Evolutionary conservation across 2,888 invertebrate genomes (phyloP).

Genomic region (Gymnocheta viridis): DNA sequence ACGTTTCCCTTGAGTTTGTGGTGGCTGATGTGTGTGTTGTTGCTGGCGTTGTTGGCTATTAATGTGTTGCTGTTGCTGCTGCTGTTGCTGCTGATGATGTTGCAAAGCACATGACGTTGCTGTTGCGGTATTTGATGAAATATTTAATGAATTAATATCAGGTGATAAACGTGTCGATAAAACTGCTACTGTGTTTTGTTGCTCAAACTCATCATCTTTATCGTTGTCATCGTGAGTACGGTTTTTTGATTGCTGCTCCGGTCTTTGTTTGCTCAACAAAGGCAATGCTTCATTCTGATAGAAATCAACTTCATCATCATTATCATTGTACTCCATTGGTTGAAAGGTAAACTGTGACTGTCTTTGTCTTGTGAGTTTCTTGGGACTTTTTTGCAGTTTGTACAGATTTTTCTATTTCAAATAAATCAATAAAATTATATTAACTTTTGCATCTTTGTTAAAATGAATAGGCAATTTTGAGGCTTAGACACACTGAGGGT

Average conservation of each 20-base stretch:
- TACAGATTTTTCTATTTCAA: slow-evolving; percentile 57
- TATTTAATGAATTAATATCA: slow-evolving; percentile 66
- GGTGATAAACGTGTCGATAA: slow-evolving; percentile 63
- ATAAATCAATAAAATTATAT: background rate
- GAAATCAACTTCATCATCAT: slow-evolving; percentile 31
- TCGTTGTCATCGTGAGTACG: background rate
- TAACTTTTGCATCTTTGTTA: background rate
- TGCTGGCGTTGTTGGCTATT: slow-evolving; percentile 23
- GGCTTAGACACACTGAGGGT: too few species aligned
- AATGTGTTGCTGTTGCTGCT: slow-evolving; percentile 44
- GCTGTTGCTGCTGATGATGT: slow-evolving; percentile 37
- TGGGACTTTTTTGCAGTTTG: slow-evolving; percentile 62
- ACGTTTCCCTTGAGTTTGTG: slow-evolving; percentile 72
- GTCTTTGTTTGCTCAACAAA: slow-evolving; percentile 42
- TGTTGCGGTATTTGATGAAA: slow-evolving; percentile 36
- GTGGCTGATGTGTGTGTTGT: slow-evolving; percentile 39
- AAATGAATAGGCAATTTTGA: background rate
- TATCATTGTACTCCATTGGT: slow-evolving; percentile 38
- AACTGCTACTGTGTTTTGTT: slow-evolving; percentile 21
- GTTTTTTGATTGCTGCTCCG: background rate
- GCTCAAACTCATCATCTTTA: background rate
- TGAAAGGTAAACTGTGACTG: slow-evolving; percentile 52
- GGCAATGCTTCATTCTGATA: slow-evolving; percentile 57
- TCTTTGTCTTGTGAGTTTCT: slow-evolving; percentile 50
- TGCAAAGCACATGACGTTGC: slow-evolving; percentile 61